These are phyloP conservation scores for Paguma larvata DNA, from an alignment of 2,797 vertebrate genomes.

Conservation along the genomic window DNA sequence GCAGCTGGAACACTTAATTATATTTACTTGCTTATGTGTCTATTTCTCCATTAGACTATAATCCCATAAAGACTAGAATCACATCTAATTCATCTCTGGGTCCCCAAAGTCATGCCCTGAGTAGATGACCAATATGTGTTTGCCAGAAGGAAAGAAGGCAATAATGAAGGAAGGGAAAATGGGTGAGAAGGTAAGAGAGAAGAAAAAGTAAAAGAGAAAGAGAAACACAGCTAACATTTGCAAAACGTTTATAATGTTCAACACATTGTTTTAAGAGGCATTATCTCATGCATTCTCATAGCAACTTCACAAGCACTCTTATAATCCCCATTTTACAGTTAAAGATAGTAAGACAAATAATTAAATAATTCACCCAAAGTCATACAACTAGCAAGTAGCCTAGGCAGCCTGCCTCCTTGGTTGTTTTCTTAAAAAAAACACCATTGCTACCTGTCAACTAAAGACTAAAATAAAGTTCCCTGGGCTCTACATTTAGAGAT, in stretches of 20 bases:
- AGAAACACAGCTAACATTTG: background rate
- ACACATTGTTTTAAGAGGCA: background rate
- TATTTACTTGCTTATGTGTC: background rate
- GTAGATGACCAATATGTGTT: background rate
- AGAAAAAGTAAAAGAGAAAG: background rate
- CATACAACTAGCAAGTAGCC: background rate
- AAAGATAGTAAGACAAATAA: background rate
- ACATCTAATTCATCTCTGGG: background rate
- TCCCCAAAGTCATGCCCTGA: background rate
- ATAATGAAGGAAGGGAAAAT: background rate
- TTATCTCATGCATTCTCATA: background rate
- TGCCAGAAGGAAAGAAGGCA: background rate
- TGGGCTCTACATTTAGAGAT: background rate
- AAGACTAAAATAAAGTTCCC: background rate
- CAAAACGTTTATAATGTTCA: background rate
- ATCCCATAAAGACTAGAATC: background rate
- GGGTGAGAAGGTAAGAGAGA: background rate
- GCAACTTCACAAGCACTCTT: background rate
- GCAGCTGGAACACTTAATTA: background rate
- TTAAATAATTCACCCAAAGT: background rate
- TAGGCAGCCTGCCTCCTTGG: background rate
- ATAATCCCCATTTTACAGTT: background rate
- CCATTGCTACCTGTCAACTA: background rate
- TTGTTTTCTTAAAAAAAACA: background rate
- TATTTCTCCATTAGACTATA: background rate